Evolutionary conservation across 2,113 vertebrate genomes (phyloP), one percentile per base, ranked within the genome.

Genomic region (Entomyzon cyanotis): DNA sequence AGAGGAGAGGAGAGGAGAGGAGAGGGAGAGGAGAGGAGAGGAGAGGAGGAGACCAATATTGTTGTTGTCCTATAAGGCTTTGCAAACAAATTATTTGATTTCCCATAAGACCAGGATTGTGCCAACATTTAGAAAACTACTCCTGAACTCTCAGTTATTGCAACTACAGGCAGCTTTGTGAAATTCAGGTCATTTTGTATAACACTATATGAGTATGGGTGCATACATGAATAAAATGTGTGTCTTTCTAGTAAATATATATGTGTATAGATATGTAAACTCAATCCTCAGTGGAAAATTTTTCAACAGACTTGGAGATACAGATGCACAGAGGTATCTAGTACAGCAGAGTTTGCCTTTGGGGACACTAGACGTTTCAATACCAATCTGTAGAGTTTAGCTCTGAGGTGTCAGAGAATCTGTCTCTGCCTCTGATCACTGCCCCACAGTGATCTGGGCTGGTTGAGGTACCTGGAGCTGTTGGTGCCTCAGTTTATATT

Each of bases 401-500:
- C 28, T 84, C 31, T 73, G 35, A n/a, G 21, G 15, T 84, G 60
- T 52, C 74, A 93, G 73, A 50, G 30, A 63, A 35, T 78, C 39
- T 2, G 0, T 67, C 63, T 84, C 47, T 79, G 41, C 55, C 46
- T 90, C 74, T 85, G 39, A 39, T 39, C 39, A 39, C 39, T 39
- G 39, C 33, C 65, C 21, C n/a, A 31, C 68, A 39, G 24, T 33
- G 52, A 58, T 24, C 46, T 76, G 58, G n/a, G 33, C 49, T 67
- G 30, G 52, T 8, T 90, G 78, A 93, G 22, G 58, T 15, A 60
- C 49, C 27, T 71, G 52, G 33, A 89, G 64, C 58, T 80, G 55
- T 12, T 1, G 3, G 22, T 58, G 42, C n/a, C 65, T 73, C 59
- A 5, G 24, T 73, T 85, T 76, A 24, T 53, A 30, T 0, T 0